A percentile compares a stretch with the other conserved stretches of the same genome.
Conservation (phyloP, 2,113 vertebrate species). For the Dromaius novaehollandiae region DNA sequence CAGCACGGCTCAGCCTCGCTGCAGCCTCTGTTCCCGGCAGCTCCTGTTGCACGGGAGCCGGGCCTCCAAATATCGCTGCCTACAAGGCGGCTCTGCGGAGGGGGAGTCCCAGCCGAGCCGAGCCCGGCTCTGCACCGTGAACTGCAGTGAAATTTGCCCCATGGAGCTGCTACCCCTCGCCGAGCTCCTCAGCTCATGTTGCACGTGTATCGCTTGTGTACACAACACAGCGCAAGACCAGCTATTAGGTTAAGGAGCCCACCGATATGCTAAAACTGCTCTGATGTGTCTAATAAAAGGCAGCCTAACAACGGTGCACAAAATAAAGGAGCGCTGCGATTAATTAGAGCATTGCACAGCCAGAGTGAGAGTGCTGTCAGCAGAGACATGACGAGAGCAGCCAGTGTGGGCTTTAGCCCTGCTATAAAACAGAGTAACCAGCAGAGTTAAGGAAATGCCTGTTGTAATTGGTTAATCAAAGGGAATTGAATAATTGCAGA, state of each 20-base stretch:
- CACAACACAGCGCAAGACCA: not conserved
- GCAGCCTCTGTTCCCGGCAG: not conserved
- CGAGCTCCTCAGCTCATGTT: not conserved
- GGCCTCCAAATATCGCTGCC: too few species aligned
- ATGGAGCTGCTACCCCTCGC: too few species aligned
- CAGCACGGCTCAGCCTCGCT: not conserved
- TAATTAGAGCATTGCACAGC: not conserved
- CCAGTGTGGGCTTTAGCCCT: not conserved
- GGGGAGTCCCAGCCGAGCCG: too few species aligned
- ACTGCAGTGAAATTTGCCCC: not conserved
- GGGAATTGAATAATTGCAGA: constrained; percentile 35
- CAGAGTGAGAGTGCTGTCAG: not conserved
- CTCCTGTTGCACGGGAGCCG: too few species aligned
- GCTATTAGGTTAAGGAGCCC: not conserved
- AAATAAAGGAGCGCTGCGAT: not conserved
- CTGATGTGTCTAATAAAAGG: not conserved
- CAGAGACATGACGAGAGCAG: not conserved
- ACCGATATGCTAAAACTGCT: not conserved
- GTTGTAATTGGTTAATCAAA: constrained; percentile 29
- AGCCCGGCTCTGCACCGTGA: not conserved
- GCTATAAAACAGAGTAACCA: not conserved
- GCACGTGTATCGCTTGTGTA: not conserved
- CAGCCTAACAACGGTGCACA: not conserved
- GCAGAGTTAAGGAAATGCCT: constrained; percentile 11
- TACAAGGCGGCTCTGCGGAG: too few species aligned